These are phyloP conservation scores for Drosophila subquinaria DNA, from an alignment of 2,888 invertebrate species.

Conservation along the genomic window DNA sequence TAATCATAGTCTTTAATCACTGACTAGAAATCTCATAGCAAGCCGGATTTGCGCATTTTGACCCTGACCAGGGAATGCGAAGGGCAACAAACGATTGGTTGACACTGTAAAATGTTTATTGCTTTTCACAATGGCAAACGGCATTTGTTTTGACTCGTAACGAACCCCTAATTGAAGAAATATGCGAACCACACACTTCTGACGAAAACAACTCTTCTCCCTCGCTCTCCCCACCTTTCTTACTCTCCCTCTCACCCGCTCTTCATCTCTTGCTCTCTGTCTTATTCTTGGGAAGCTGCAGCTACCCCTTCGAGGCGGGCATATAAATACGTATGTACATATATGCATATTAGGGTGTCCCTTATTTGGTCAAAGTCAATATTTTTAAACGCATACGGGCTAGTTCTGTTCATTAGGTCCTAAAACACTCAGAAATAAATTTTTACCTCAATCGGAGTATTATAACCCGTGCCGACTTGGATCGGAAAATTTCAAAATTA, in stretches of 20 bases:
- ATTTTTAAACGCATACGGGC: no score
- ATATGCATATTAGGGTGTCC: no score
- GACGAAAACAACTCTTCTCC: not conserved
- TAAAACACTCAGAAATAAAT: no score
- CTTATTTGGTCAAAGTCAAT: no score
- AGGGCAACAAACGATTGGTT: slow-evolving; percentile 3
- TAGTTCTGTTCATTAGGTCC: no score
- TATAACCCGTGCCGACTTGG: no score
- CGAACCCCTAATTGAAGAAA: slow-evolving; percentile 58
- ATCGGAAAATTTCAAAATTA: no score
- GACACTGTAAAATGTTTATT: slow-evolving; percentile 19
- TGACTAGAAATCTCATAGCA: slow-evolving; percentile 1
- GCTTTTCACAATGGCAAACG: slow-evolving; percentile 1
- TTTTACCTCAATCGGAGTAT: no score
- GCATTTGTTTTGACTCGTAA: slow-evolving; percentile 56
- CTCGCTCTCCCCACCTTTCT: not conserved
- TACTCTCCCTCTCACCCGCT: not conserved
- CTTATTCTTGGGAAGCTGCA: slow-evolving; percentile 7
- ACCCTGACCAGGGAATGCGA: not conserved
- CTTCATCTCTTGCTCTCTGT: not conserved
- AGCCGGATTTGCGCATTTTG: slow-evolving; percentile 18
- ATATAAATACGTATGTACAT: slow-evolving; percentile 9
- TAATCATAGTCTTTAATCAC: slow-evolving; percentile 5
- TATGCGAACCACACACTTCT: slow-evolving; percentile 12
- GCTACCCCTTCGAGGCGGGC: slow-evolving; percentile 39